Percentiles rank a stretch among this genome's conserved stretches.
Evolutionary conservation across 2,113 vertebrate species (phyloP).

Genomic region (Salvator merianae): DNA sequence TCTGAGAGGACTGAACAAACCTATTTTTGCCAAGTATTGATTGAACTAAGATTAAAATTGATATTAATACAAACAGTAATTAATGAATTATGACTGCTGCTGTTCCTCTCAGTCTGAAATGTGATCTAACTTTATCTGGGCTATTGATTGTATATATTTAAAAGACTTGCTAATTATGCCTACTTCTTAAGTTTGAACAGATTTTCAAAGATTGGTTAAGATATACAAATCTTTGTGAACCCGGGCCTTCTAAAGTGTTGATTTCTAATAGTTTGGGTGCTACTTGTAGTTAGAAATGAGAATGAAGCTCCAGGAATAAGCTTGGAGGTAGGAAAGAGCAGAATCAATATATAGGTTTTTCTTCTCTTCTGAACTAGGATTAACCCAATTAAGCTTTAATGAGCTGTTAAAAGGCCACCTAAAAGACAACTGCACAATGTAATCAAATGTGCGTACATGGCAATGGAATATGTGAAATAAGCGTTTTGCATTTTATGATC

Average conservation of each 20-base stretch:
- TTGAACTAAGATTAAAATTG: neutral
- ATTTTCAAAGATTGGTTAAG: neutral
- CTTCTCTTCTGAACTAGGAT: neutral
- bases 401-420: neutral
- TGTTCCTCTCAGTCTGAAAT: neutral
- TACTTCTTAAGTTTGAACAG: neutral
- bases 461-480: too few species aligned
- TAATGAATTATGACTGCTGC: neutral
- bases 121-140: neutral
- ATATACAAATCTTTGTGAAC: neutral
- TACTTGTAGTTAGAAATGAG: neutral
- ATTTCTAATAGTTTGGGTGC: neutral
- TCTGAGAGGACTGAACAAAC: neutral
- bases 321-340: neutral
- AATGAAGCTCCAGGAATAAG: neutral
- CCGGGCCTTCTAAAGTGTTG: neutral
- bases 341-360: neutral
- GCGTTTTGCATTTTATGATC: too few species aligned
- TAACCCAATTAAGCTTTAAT: neutral
- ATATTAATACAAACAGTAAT: neutral
- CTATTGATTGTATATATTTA: neutral
- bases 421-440: neutral
- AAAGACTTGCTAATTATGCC: slow-evolving; percentile 19
- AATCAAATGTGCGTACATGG: neutral
- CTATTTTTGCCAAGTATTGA: neutral